Base-by-base conservation (phyloP, 2,113 vertebrate species). In the Cettia cetti region DNA sequence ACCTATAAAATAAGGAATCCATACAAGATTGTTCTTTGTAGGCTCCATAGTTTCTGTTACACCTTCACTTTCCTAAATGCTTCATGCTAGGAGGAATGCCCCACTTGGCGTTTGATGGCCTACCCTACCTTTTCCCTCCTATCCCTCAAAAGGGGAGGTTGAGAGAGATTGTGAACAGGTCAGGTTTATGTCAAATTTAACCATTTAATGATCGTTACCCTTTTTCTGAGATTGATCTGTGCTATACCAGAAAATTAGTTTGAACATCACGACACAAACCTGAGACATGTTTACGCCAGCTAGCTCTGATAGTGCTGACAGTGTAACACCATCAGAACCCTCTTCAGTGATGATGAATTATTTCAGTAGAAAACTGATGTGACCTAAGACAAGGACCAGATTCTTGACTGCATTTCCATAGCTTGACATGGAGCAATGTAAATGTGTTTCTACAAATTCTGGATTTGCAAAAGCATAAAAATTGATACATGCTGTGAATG, bases 131-230 rank as follows among this genome's bases (percentile, higher is more conserved):
- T 74, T 53, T 50, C 13, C 8, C 8, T 59, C 8, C 21, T 26
- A 31, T 24, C 2, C 9, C 5, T 8, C 9, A 42, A 61, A 82
- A 56, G 1, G 4, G 2, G 5, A 57, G 6, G 2, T 5, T 53
- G 11, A 47, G 13, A 64, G 3, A 5, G 10, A 27, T 3, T 35
- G 15, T 31, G 24, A 23, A 40, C 6, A 37, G 28, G 15, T 52
- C 42, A 27, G 1, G 15, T 31, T 57, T 77, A 83, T 56, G 53
- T 59, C 69, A 84, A 91, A 92, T 27, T 1, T 19, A 42, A 26
- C 15, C 0, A 2, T 37, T 90, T 74, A 57, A 35, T 22, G 40
- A 1, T 49, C 3, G 0, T n/a, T 44, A 10, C 6, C 4, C 22
- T 74, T 61, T 45, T 30, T 74, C 63, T 82, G 60, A 77, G 28